phyloP scores from a whole-genome alignment of 2,888 invertebrate species.

The Clitarchus hookeri region DNA sequence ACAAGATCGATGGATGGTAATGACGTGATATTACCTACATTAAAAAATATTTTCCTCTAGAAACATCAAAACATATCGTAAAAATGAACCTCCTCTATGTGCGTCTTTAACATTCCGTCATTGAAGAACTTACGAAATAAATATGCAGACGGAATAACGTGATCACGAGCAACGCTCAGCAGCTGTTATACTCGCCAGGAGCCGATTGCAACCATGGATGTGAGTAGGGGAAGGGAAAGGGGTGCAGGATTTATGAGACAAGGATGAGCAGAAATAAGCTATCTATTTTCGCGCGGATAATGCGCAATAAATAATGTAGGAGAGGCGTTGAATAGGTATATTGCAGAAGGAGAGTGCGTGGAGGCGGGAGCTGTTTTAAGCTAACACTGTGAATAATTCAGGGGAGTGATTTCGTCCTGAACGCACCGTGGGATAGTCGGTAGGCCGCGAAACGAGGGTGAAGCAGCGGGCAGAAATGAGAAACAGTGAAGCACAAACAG shows the following conservation, averaged over 20 bases:
- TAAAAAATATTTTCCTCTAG: too few species aligned
- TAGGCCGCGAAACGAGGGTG: neutral
- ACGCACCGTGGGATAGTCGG: neutral
- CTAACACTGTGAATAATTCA: conserved; percentile 2
- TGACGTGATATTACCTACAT: too few species aligned
- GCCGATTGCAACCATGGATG: too few species aligned
- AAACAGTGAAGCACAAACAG: neutral
- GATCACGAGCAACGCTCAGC: too few species aligned
- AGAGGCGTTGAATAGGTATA: conserved; percentile 7
- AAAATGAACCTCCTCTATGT: too few species aligned
- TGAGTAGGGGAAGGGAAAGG: too few species aligned
- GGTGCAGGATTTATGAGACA: neutral
- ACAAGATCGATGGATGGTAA: too few species aligned
- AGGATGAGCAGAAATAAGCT: conserved; percentile 14
- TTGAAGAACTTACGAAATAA: too few species aligned
- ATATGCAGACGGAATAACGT: too few species aligned
- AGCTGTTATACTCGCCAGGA: too few species aligned
- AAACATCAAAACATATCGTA: too few species aligned
- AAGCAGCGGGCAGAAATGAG: neutral
- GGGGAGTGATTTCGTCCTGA: neutral
- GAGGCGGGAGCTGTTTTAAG: neutral
- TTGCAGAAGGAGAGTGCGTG: neutral
- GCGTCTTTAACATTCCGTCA: too few species aligned
- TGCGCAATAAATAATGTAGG: conserved; percentile 1
- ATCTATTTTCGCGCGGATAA: conserved; percentile 3